These are phyloP conservation scores for Ormyrus labotus DNA, from an alignment of 2,888 invertebrate species.

Conservation along the genomic window DNA sequence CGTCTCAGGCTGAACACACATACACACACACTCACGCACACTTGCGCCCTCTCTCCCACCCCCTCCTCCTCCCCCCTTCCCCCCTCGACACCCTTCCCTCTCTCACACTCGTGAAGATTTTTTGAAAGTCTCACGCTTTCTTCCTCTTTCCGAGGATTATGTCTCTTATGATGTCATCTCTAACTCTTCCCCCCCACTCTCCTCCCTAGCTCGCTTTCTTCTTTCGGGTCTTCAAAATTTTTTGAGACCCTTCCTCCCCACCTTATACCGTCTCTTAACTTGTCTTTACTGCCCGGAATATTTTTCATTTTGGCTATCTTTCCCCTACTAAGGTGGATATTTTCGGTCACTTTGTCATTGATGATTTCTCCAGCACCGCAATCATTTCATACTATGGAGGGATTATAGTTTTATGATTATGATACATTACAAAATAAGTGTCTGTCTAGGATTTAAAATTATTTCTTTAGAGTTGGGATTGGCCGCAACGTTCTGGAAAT, in stretches of 20 bases:
- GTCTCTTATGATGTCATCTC: constrained; percentile 28
- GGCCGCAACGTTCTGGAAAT: too few species aligned
- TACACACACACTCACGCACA: constrained; percentile 21
- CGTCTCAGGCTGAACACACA: constrained; percentile 8
- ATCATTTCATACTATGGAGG: too few species aligned
- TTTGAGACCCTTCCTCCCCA: neutral
- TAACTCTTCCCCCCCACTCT: neutral
- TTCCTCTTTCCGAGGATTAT: constrained; percentile 38
- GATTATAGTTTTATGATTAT: too few species aligned
- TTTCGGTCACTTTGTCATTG: too few species aligned
- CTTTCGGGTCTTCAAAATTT: neutral
- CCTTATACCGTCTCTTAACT: neutral
- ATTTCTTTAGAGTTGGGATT: too few species aligned
- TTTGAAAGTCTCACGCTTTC: constrained; percentile 32
- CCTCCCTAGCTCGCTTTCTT: neutral
- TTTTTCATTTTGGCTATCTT: neutral
- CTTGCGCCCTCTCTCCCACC: constrained; percentile 18
- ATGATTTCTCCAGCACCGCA: too few species aligned
- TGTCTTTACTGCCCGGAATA: neutral
- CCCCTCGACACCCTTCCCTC: neutral
- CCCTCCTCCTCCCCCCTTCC: neutral
- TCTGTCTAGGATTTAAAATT: too few species aligned
- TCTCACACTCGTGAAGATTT: constrained; percentile 22
- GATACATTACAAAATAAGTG: too few species aligned
- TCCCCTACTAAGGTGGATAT: neutral